Conservation (phyloP, 2,888 invertebrate genomes). For the Troglohyphantes excavatus region DNA sequence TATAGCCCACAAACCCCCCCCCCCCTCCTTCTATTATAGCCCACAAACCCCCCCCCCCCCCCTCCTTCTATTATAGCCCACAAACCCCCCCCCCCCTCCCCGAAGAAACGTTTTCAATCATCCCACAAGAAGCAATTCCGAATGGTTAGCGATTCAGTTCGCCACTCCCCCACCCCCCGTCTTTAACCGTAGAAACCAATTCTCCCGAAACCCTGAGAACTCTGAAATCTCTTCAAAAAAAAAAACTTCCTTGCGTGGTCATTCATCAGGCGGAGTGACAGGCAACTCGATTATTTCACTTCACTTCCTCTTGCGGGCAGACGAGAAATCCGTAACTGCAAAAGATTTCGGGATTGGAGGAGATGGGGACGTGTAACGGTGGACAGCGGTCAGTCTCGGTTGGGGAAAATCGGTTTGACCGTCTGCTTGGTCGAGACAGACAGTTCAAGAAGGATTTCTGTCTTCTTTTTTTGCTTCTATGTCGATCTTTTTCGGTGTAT, state of each 20-base stretch:
- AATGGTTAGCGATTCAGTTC: constrained; percentile 61
- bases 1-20: too few species aligned
- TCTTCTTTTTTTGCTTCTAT: too few species aligned
- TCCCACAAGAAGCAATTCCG: constrained; percentile 45
- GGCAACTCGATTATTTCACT: constrained; percentile 70
- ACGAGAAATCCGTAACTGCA: constrained; percentile 43
- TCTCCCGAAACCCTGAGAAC: constrained; percentile 36
- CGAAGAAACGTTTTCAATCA: constrained; percentile 38
- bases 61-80: too few species aligned
- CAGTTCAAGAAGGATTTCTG: too few species aligned
- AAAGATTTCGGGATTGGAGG: constrained; percentile 22
- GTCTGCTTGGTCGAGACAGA: too few species aligned
- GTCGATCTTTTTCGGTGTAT: too few species aligned
- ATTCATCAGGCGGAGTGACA: constrained; percentile 63
- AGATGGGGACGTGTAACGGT: constrained; percentile 21
- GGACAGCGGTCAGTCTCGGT: constrained; percentile 46
- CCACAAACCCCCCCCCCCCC: too few species aligned
- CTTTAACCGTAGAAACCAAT: constrained; percentile 51
- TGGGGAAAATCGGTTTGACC: constrained; percentile 4
- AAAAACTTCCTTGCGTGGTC: constrained; percentile 45
- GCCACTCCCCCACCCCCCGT: background rate
- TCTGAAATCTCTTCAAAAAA: constrained; percentile 68
- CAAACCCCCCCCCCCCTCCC: constrained; percentile 11
- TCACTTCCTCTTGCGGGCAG: constrained; percentile 52
- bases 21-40: too few species aligned